Evolutionary conservation across 1,140 invertebrate species (phyloP).

Genomic region (Chionoecetes opilio): DNA sequence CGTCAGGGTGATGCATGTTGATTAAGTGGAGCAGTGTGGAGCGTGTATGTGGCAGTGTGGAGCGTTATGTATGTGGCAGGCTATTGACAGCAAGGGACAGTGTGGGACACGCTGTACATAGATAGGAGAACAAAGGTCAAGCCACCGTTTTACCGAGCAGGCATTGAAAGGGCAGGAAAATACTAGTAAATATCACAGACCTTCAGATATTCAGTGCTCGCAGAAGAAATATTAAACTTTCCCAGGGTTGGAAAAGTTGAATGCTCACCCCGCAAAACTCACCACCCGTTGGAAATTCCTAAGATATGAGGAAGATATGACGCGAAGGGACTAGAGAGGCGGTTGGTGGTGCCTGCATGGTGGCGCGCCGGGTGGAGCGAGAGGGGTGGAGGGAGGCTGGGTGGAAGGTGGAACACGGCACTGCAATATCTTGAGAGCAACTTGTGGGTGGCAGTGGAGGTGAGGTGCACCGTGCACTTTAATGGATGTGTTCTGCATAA

Average conservation of each 20-base stretch:
- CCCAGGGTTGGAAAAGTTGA: not conserved
- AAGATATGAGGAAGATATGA: conserved; percentile 30
- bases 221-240: conserved; percentile 31
- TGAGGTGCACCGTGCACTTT: not conserved
- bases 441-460: no score
- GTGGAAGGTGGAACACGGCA: no score
- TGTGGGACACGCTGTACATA: not conserved
- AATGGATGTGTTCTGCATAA: conserved; percentile 29
- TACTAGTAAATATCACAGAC: not conserved
- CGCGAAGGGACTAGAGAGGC: not conserved
- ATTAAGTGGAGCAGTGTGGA: no score
- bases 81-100: not conserved
- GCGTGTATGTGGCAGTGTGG: no score
- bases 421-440: no score
- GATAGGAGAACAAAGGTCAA: no score
- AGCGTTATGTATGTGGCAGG: not conserved
- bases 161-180: not conserved
- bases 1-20: not conserved
- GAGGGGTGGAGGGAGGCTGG: not conserved
- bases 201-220: not conserved
- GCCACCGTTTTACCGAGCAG: no score
- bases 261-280: conserved; percentile 12
- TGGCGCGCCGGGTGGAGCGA: not conserved
- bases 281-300: not conserved
- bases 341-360: not conserved